Conservation (phyloP, 2,888 invertebrate species). For the Microdon myrmicae region DNA sequence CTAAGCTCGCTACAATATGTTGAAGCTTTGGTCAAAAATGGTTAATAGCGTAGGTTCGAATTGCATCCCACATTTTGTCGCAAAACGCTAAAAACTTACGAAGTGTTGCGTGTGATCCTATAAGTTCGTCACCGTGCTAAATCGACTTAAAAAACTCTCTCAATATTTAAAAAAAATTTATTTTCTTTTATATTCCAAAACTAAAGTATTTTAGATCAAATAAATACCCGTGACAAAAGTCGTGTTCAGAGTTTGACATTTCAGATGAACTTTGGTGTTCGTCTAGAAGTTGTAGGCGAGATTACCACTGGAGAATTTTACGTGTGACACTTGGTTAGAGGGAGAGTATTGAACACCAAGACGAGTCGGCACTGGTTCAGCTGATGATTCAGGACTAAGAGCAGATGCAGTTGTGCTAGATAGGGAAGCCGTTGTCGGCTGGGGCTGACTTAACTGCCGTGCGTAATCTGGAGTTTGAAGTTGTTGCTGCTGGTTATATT, state of each 20-base stretch:
- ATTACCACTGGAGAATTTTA: constrained; percentile 67
- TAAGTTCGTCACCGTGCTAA: no score
- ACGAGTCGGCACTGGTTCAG: constrained; percentile 38
- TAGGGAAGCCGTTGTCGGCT: constrained; percentile 50
- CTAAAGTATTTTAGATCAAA: constrained; percentile 2
- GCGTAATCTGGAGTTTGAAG: constrained; percentile 44
- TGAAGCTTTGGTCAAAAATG: no score
- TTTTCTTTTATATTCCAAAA: neutral
- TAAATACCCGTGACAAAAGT: constrained; percentile 3
- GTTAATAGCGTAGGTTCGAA: no score
- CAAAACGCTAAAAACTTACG: no score
- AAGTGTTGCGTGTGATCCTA: no score
- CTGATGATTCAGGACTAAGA: constrained; percentile 10
- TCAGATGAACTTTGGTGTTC: constrained; percentile 4
- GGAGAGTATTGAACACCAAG: constrained; percentile 66
- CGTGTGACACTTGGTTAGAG: constrained; percentile 68
- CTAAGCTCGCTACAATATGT: no score
- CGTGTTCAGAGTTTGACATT: neutral
- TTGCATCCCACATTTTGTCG: no score
- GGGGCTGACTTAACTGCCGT: constrained; percentile 38
- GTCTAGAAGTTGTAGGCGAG: constrained; percentile 61
- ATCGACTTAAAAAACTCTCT: no score
- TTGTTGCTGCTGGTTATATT: constrained; percentile 51
- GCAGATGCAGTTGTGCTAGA: constrained; percentile 49
- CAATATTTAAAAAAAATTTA: no score